phyloP scores from a whole-genome alignment of 2,888 invertebrate species.

The Myathropa florea region DNA sequence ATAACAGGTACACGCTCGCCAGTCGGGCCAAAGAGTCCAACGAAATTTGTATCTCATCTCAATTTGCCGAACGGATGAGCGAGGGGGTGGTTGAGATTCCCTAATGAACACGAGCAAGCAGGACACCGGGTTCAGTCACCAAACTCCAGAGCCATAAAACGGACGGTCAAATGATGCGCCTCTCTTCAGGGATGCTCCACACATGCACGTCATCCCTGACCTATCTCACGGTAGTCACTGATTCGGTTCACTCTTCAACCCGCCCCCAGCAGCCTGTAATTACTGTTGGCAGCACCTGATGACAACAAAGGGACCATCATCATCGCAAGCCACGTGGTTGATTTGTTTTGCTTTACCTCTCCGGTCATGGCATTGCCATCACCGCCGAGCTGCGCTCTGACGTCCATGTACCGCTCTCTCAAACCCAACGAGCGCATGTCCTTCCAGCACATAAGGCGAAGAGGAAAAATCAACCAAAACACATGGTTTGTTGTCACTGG shows the following conservation, averaged over 20 bases:
- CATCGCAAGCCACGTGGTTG: conserved; percentile 51
- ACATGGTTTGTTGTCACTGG: conserved; percentile 62
- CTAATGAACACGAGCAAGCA: conserved; percentile 7
- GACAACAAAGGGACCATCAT: conserved; percentile 31
- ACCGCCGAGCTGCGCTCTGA: neutral
- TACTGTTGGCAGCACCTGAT: conserved; percentile 23
- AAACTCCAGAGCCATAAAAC: neutral
- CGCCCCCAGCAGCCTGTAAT: conserved; percentile 25
- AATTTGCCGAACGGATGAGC: neutral
- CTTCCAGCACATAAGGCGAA: conserved; percentile 46
- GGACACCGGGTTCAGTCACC: neutral
- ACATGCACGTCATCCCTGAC: neutral
- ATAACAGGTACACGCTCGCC: conserved; percentile 39
- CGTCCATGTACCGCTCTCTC: conserved; percentile 29
- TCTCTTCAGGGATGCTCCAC: neutral
- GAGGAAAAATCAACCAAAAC: conserved; percentile 18
- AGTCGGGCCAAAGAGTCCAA: conserved; percentile 9
- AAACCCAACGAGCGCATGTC: conserved; percentile 37
- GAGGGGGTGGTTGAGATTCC: neutral
- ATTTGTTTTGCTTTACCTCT: conserved; percentile 45
- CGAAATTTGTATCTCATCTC: conserved; percentile 33
- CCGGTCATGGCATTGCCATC: conserved; percentile 53
- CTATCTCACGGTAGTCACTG: neutral
- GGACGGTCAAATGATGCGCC: neutral
- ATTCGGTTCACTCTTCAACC: neutral